Evolutionary conservation across 2,113 vertebrate species (phyloP).

Genomic region (Raja brachyura): DNA sequence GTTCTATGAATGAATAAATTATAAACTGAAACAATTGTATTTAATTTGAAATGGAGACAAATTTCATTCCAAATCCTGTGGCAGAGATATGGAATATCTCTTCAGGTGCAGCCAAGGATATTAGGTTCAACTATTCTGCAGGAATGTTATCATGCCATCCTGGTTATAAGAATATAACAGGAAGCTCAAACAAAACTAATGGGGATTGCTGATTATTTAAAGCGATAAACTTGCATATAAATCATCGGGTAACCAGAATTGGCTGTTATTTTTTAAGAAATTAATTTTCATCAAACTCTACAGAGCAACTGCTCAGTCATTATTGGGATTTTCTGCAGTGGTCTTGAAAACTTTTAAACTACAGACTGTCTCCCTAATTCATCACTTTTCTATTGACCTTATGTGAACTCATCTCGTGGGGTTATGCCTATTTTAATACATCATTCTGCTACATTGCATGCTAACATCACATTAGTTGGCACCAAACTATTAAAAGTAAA

Average conservation of each 20-base stretch:
- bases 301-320: not conserved
- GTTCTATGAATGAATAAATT: not conserved
- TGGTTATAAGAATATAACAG: not conserved
- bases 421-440: conserved; percentile 6
- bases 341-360: not conserved
- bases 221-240: not conserved
- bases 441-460: not conserved
- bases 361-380: not conserved
- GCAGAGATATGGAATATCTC: not conserved
- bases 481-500: not conserved
- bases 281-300: not conserved
- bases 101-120: not conserved
- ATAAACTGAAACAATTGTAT: not conserved
- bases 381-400: not conserved
- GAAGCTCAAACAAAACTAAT: not conserved
- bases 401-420: not conserved
- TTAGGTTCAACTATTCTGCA: not conserved
- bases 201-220: not conserved
- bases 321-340: not conserved
- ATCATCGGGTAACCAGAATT: not conserved
- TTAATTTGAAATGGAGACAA: not conserved
- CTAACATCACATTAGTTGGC: not conserved
- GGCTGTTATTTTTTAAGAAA: not conserved
- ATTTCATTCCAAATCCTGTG: not conserved
- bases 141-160: not conserved